phyloP scores from a whole-genome alignment of 2,113 vertebrate species.

The Corvus hawaiiensis region DNA sequence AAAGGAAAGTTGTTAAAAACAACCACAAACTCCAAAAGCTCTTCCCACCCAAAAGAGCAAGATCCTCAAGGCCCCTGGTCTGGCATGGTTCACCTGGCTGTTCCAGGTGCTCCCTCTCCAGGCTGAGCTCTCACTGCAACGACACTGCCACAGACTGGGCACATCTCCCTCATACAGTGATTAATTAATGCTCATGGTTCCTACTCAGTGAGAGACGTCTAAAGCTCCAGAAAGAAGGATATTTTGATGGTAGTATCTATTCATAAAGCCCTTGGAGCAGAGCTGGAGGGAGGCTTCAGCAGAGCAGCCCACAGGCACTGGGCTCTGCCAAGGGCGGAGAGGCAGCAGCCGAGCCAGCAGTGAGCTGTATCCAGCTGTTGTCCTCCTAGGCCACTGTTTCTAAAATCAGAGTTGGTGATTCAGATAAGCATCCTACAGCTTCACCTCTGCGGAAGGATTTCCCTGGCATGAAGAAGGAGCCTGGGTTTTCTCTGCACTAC shows the following conservation, averaged over 20 bases:
- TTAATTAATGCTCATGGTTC: not conserved
- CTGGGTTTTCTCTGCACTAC: not conserved
- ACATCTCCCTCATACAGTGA: not conserved
- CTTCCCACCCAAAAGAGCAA: not conserved
- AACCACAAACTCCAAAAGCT: not conserved
- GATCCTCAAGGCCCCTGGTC: not conserved
- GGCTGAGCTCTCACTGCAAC: not conserved
- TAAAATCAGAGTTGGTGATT: not conserved
- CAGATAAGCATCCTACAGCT: not conserved
- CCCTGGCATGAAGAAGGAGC: not conserved
- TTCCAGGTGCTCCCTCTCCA: not conserved
- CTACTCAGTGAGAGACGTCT: not conserved
- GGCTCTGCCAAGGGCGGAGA: not conserved
- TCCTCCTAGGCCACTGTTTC: not conserved
- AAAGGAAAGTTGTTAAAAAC: not conserved
- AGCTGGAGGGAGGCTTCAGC: not conserved
- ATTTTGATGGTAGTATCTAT: not conserved
- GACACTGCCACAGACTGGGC: not conserved
- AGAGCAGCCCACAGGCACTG: accelerated
- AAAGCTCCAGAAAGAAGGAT: not conserved
- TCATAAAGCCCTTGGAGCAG: not conserved
- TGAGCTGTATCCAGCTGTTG: not conserved
- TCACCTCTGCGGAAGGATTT: not conserved
- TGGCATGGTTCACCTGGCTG: not conserved
- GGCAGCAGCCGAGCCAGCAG: not conserved